These are phyloP conservation scores for Tupaia chinensis DNA, from an alignment of 2,113 vertebrate genomes.

Conservation along the genomic window DNA sequence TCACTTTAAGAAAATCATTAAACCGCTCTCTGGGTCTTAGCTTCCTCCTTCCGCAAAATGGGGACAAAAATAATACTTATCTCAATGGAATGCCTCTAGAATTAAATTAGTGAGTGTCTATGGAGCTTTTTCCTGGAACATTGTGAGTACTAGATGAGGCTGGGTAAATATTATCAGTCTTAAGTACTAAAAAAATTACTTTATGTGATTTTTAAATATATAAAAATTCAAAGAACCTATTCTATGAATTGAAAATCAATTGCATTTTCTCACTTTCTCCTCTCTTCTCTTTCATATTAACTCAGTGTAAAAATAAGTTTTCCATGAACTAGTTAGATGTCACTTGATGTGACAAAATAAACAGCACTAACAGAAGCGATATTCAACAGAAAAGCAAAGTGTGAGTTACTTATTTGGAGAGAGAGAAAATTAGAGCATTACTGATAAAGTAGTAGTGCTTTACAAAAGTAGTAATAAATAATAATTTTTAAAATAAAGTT, in stretches of 20 bases:
- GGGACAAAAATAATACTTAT: neutral
- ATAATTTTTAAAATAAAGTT: neutral
- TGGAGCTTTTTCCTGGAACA: neutral
- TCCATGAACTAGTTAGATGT: conserved; percentile 58
- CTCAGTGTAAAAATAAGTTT: conserved; percentile 23
- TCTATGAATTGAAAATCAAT: conserved; percentile 4
- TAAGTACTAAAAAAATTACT: neutral
- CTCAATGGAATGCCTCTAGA: neutral
- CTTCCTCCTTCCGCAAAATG: neutral
- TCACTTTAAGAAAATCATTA: neutral
- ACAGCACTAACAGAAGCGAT: conserved; percentile 67
- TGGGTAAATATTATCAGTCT: neutral
- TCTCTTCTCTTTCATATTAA: conserved; percentile 61
- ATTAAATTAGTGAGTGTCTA: neutral
- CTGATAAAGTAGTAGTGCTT: neutral
- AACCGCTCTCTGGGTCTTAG: neutral
- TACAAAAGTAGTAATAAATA: neutral
- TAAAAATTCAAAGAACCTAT: neutral
- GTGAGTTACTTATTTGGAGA: conserved; percentile 35
- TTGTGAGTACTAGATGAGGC: neutral
- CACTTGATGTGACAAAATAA: conserved; percentile 62
- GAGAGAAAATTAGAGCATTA: conserved; percentile 51
- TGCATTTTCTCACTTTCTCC: conserved; percentile 41
- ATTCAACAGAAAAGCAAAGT: conserved; percentile 23
- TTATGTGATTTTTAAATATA: conserved; percentile 12